Conservation (phyloP, 2,888 invertebrate genomes). For the Morinoia aosen region DNA sequence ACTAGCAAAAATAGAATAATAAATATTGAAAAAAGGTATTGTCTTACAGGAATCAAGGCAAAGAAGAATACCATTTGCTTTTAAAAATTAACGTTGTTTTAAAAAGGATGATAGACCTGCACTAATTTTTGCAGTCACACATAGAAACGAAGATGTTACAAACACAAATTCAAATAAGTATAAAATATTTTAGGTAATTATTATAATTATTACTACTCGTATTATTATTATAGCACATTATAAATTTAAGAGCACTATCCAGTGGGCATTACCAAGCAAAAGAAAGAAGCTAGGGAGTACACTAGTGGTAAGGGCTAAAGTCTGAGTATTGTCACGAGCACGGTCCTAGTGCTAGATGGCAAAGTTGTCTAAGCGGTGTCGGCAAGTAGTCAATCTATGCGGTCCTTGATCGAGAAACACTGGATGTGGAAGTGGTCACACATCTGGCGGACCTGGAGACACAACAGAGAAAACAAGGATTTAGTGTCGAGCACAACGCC, state of each 20-base stretch:
- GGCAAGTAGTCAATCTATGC: conserved; percentile 75
- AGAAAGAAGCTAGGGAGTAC: background rate
- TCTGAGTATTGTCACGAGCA: conserved; percentile 41
- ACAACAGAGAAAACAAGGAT: conserved; percentile 57
- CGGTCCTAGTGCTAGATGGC: conserved; percentile 47
- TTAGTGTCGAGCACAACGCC: background rate
- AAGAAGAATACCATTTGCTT: background rate
- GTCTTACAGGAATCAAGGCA: background rate
- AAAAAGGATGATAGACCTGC: background rate
- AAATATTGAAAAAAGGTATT: background rate
- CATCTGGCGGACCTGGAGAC: conserved; percentile 92
- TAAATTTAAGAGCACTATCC: background rate
- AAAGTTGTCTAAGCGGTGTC: conserved; percentile 74
- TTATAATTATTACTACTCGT: background rate
- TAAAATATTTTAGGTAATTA: background rate
- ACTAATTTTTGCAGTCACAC: background rate
- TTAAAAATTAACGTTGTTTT: background rate
- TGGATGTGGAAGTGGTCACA: conserved; percentile 91
- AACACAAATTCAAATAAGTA: background rate
- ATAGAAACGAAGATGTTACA: background rate
- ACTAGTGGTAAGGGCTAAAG: background rate
- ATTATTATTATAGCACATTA: background rate
- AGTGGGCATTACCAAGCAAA: background rate
- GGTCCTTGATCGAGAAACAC: conserved; percentile 81
- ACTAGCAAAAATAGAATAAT: background rate